Evolutionary conservation across 2,888 invertebrate genomes (phyloP), one percentile per base, ranked within the genome.

Genomic region (Apoda limacodes): DNA sequence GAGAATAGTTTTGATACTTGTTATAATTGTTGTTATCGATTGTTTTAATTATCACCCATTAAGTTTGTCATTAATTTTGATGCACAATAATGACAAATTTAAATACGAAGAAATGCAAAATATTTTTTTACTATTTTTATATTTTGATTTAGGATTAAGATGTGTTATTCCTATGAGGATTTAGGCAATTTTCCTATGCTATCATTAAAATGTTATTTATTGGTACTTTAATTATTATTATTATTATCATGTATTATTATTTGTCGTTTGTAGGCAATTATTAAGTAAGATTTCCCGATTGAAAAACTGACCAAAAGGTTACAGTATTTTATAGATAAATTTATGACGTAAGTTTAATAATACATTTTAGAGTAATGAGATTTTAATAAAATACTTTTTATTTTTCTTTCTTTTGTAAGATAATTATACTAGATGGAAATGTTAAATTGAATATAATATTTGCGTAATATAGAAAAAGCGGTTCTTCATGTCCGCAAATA

Each of bases 401-500:
- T 75, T 78, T 72, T 70, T 62, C 68, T 75, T 80, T 74, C 74
- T 78, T 80, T 76, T 80, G 76, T 80, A 76, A 75, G 76, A 80
- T 76, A 17, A 17, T 17, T 17, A 78, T 78, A 80, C 76, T 80
- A 74, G 80, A 80, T 69, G 76, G 71, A 78, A 76, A 74, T 76
- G 76, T 78, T 76, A 76, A 80, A 84, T 80, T 82, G 84, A 84
- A 82, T 82, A 83, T 84, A 83, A 83, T 82, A 84, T 84, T 82
- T 82, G 82, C 82, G 78, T 80, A 82, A 74, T 78, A 83, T 85
- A 85, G 85, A 82, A 82, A 85, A 82, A 83, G 83, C 83, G 85
- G 85, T 82, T 76, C 83, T 85, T 85, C 85, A 84, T 84, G 83
- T 81, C 85, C 85, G 85, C 85, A 68, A 82, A 82, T 83, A 83